Evolutionary conservation across 2,797 vertebrate genomes (phyloP).

Genomic region (Gouania willdenowi): DNA sequence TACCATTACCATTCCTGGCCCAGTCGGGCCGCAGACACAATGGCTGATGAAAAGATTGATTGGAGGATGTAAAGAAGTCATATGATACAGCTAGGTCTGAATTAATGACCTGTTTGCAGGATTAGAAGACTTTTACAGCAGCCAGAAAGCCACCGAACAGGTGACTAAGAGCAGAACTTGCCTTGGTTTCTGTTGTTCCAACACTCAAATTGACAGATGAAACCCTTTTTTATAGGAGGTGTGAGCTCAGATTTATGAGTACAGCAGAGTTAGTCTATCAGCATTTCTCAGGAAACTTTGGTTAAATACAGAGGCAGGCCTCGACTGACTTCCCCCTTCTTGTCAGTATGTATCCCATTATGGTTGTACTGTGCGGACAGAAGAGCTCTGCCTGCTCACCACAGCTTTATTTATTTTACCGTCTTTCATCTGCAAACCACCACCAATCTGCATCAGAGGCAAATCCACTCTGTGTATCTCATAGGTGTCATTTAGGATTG

Average conservation of each 20-base stretch:
- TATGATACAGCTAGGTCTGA: slow-evolving; percentile 59
- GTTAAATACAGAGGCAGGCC: slow-evolving; percentile 53
- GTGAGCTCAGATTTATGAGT: slow-evolving; percentile 11
- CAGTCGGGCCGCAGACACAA: slow-evolving; percentile 37
- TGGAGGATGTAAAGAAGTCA: slow-evolving; percentile 65
- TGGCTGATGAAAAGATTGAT: slow-evolving; percentile 69
- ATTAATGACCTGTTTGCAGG: slow-evolving; percentile 51
- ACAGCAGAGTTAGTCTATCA: slow-evolving; percentile 36
- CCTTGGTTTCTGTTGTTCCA: slow-evolving; percentile 23
- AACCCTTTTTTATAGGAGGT: slow-evolving; percentile 27
- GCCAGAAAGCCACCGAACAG: slow-evolving; percentile 2
- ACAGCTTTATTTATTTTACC: slow-evolving; percentile 76
- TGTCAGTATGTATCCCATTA: slow-evolving; percentile 70
- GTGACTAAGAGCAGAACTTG: slow-evolving; percentile 49
- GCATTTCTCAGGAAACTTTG: slow-evolving; percentile 43
- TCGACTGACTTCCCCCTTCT: slow-evolving; percentile 36
- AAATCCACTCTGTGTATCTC: slow-evolving; percentile 68
- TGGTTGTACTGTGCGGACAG: slow-evolving; percentile 64
- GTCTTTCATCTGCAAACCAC: slow-evolving; percentile 76
- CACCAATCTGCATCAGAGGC: slow-evolving; percentile 71
- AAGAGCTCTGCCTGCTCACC: slow-evolving; percentile 60
- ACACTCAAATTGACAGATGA: slow-evolving; percentile 14
- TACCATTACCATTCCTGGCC: slow-evolving; percentile 75
- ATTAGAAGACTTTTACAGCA: slow-evolving; percentile 51
- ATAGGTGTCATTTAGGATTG: slow-evolving; percentile 76